These are phyloP conservation scores for Plagiodera versicolora DNA, from an alignment of 2,888 invertebrate genomes.

Conservation along the genomic window DNA sequence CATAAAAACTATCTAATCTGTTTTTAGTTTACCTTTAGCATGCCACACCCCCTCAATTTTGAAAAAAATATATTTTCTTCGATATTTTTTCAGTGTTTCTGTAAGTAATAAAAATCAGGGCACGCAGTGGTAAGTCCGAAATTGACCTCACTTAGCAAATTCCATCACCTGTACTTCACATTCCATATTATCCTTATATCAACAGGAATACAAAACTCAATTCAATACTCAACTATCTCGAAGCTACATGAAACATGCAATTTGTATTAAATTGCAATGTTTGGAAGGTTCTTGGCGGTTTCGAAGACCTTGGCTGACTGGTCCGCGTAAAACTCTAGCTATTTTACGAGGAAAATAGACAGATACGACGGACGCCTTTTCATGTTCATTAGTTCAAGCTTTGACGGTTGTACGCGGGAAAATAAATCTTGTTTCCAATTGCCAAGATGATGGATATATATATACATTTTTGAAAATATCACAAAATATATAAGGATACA, in stretches of 20 bases:
- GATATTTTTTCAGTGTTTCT: not conserved
- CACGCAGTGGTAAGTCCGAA: too few species aligned
- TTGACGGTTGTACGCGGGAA: conserved; percentile 57
- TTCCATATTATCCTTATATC: too few species aligned
- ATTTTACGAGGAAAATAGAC: conserved; percentile 1
- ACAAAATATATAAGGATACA: conserved; percentile 38
- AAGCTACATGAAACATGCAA: not conserved
- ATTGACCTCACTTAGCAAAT: too few species aligned
- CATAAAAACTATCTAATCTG: too few species aligned
- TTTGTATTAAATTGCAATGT: not conserved
- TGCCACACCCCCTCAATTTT: not conserved
- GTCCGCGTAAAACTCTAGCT: conserved; percentile 6
- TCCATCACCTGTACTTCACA: too few species aligned
- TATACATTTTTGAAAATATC: conserved; percentile 30
- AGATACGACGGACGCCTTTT: conserved; percentile 50
- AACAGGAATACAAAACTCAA: not conserved
- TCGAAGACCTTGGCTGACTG: conserved; percentile 39
- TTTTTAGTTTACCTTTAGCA: not conserved
- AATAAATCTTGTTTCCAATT: conserved; percentile 52
- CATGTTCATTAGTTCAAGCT: conserved; percentile 48
- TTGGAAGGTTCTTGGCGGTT: not conserved
- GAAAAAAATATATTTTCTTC: not conserved
- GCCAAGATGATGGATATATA: conserved; percentile 56
- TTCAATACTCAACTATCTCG: not conserved
- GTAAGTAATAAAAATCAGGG: too few species aligned